Base-by-base conservation (phyloP, 2,888 invertebrate species). In the Drosophila colorata region DNA sequence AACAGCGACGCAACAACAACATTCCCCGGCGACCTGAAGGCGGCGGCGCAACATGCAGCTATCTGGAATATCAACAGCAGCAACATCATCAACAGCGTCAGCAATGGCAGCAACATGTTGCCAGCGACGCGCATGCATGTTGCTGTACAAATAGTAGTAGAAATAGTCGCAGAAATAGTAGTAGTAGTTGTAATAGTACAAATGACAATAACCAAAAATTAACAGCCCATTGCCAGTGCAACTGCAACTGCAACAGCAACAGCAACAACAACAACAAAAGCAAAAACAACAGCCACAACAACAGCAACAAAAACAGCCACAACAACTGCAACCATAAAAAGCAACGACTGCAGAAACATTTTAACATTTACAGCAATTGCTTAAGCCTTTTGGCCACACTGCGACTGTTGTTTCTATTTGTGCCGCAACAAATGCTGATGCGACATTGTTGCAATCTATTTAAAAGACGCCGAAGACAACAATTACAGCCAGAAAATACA, bases 131-230 rank as follows among this genome's bases (percentile, higher is more conserved):
- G 28, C 16, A 33, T 23, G 6, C 20, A 61, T 76, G 71, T 66
- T 66, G 76, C 70, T 65, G 58, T 61, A n/a, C 13, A 47, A 41
- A 23, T 38, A 47, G 35, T 40, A 47, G 48, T 48, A 64, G 38
- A 37, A 28, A 31, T 41, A 41, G 40, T n/a, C 41, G 16, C 13
- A 48, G 11, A 35, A 46, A 28, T 33, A 52, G 47, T 38, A 48
- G 20, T 25, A 58, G 48, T 44, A 52, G 41, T 69, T 59, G 65
- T 66, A 60, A 55, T 81, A 81, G 87, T 87, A 61, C 71, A 88
- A 82, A 82, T 66, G 77, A 69, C 83, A 79, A 79, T 68, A 80
- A 78, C 76, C 69, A 84, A 80, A 81, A 73, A 78, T 23, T 63
- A 70, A 65, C 66, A 72, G 46, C 47, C 47, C 52, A 64, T 56